These are phyloP conservation scores for Mythimna albipuncta DNA, from an alignment of 2,888 invertebrate genomes.

Conservation along the genomic window DNA sequence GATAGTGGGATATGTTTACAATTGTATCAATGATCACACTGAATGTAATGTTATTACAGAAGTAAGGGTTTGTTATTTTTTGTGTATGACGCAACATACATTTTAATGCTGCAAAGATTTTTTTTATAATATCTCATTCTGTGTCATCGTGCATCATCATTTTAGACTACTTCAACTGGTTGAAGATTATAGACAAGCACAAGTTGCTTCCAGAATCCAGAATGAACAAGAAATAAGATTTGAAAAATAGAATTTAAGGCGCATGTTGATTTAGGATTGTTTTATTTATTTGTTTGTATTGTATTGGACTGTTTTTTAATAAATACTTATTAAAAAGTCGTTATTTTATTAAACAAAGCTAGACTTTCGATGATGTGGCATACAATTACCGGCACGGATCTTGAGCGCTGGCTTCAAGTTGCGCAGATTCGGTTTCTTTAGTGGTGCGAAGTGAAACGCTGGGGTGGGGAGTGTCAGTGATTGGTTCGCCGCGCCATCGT, in stretches of 20 bases:
- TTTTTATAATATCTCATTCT: constrained; percentile 14
- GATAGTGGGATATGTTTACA: constrained; percentile 9
- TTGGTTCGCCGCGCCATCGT: no score
- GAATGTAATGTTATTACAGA: constrained; percentile 20
- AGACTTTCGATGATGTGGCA: no score
- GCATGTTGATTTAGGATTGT: constrained; percentile 46
- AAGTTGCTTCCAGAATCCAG: constrained; percentile 27
- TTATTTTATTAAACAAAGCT: no score
- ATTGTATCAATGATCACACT: constrained; percentile 5
- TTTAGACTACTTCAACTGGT: neutral
- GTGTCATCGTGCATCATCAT: constrained; percentile 12
- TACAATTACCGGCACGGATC: no score
- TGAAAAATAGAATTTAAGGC: constrained; percentile 26
- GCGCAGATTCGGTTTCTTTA: no score
- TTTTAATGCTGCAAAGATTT: neutral
- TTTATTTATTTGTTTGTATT: constrained; percentile 64
- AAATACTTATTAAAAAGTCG: constrained; percentile 46
- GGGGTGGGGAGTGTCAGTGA: no score
- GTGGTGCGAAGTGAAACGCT: no score
- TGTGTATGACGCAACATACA: constrained; percentile 19
- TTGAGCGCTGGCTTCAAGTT: no score
- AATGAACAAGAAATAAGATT: constrained; percentile 10
- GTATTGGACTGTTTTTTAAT: constrained; percentile 65
- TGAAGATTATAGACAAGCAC: constrained; percentile 16
- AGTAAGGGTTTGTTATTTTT: constrained; percentile 33